Evolutionary conservation across 1,140 invertebrate species (phyloP).

Genomic region (Periplaneta americana): DNA sequence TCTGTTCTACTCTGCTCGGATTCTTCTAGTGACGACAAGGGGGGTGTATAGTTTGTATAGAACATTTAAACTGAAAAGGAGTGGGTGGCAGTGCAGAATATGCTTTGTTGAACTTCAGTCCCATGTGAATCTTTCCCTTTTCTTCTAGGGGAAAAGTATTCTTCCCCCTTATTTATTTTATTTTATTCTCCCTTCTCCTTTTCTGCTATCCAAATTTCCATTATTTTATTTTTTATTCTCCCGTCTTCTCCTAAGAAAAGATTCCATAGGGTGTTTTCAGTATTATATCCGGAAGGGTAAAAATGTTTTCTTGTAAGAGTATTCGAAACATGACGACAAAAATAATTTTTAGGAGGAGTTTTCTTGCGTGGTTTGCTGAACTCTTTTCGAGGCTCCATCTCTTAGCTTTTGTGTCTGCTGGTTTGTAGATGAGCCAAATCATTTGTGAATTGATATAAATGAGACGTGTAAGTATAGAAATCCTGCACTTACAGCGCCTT

Average conservation of each 20-base stretch:
- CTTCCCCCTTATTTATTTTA: not conserved
- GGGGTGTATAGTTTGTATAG: not conserved
- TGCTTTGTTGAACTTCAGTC: not conserved
- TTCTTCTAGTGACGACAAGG: not conserved
- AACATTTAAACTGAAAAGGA: not conserved
- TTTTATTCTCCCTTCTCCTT: not conserved
- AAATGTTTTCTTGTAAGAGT: not conserved
- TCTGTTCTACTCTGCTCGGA: not conserved
- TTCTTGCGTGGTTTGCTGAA: not conserved
- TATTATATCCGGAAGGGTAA: not conserved
- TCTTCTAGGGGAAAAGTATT: not conserved
- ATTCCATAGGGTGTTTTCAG: not conserved
- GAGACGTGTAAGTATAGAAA: no score
- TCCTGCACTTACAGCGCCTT: no score
- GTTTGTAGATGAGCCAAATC: not conserved
- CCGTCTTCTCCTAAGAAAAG: not conserved
- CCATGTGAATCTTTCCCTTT: not conserved
- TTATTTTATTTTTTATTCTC: not conserved
- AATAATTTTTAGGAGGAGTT: not conserved
- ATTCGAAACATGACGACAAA: not conserved
- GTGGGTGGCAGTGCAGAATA: not conserved
- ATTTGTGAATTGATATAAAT: no score
- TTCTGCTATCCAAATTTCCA: not conserved
- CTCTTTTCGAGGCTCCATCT: not conserved
- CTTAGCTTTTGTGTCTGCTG: not conserved